Conservation (phyloP, 2,113 vertebrate genomes). For the Tupaia tana region DNA sequence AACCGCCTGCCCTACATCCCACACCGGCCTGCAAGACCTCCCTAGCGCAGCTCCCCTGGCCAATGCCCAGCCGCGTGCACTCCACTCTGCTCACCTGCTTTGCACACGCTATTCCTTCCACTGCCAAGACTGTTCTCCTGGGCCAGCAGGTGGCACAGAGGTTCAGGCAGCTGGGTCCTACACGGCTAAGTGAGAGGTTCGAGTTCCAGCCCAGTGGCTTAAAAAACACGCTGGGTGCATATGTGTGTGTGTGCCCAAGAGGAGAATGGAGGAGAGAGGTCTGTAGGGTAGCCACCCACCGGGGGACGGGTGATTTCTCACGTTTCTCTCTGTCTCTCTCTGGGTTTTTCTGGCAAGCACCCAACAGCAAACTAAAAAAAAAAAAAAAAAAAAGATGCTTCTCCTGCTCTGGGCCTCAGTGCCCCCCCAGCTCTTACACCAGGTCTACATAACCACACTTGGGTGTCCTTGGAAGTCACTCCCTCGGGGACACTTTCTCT, state of each 20-base stretch:
- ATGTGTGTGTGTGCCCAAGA: too few relatives aligned
- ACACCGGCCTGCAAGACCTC: neutral
- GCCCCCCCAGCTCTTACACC: neutral
- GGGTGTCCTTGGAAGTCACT: neutral
- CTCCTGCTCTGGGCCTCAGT: neutral
- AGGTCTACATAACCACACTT: neutral
- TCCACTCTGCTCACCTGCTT: neutral
- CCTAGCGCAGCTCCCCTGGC: neutral
- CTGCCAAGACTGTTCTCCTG: neutral
- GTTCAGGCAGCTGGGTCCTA: too few relatives aligned
- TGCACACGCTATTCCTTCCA: neutral
- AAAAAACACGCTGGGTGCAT: too few relatives aligned
- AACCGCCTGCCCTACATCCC: too few relatives aligned
- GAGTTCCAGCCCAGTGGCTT: too few relatives aligned
- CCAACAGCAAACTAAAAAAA: neutral
- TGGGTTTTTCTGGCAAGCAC: too few relatives aligned
- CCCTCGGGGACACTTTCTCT: neutral
- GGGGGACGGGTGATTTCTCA: too few relatives aligned
- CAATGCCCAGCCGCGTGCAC: accelerated
- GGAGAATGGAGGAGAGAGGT: too few relatives aligned
- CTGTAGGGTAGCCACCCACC: too few relatives aligned
- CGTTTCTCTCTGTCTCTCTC: too few relatives aligned
- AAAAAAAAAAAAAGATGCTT: neutral
- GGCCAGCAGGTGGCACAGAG: too few relatives aligned
- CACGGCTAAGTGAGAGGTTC: too few relatives aligned